A percentile compares a stretch with the other conserved stretches of the same genome.
These are phyloP conservation scores for Mohoua ochrocephala DNA, from an alignment of 2,113 vertebrate genomes.

Conservation along the genomic window DNA sequence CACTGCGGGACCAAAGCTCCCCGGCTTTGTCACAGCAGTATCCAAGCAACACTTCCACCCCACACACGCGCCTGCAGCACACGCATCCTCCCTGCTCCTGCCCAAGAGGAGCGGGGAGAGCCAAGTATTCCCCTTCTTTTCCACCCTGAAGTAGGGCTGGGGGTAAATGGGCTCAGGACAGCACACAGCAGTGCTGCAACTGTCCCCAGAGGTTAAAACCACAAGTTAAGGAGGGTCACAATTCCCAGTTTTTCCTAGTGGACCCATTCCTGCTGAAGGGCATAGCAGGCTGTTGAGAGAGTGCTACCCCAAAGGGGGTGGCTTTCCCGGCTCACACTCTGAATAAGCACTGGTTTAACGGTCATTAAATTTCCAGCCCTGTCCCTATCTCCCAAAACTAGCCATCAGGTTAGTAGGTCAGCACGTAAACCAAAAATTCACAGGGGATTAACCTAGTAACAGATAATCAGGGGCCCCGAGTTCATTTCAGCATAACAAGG, in stretches of 20 bases:
- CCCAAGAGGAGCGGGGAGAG: accelerated
- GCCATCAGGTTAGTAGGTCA: constrained; percentile 20
- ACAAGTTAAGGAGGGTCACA: not conserved
- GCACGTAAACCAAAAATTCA: not conserved
- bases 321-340: not conserved
- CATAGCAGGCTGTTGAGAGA: not conserved
- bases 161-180: not conserved
- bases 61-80: not conserved
- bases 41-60: constrained; percentile 47
- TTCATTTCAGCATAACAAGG: not conserved
- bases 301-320: not conserved
- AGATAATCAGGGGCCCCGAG: not conserved
- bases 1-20: not conserved
- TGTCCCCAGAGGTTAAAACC: not conserved
- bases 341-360: not conserved
- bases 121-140: not conserved
- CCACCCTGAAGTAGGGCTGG: accelerated
- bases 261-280: not conserved
- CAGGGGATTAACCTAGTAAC: constrained; percentile 3
- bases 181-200: not conserved
- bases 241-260: not conserved
- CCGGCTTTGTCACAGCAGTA: not conserved
- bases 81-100: not conserved
- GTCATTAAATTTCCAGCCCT: not conserved
- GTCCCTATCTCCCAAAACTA: not conserved